These are phyloP conservation scores for Percina caprodes DNA, from an alignment of 2,113 vertebrate species.

Conservation along the genomic window DNA sequence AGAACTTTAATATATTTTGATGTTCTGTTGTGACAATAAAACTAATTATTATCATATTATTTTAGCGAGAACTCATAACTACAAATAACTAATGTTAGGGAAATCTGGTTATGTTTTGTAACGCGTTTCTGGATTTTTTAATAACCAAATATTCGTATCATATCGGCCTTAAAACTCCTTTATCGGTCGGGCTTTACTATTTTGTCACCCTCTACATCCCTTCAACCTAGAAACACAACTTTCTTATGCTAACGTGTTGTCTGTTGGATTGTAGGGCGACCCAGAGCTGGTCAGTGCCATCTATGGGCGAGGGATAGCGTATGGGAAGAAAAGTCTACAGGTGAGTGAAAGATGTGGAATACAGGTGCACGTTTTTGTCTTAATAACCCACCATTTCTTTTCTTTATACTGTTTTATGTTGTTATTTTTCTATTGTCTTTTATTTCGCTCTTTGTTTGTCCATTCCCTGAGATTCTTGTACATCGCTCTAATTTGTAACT, in stretches of 20 bases:
- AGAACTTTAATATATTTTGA: no score
- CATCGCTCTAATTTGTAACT: background rate
- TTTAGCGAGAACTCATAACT: no score
- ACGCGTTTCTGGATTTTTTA: no score
- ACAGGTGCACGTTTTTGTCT: background rate
- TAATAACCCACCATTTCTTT: background rate
- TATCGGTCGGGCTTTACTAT: no score
- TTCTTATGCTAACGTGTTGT: slow-evolving; percentile 6
- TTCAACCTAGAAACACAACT: background rate
- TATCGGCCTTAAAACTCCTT: no score
- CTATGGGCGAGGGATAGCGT: slow-evolving; percentile 96
- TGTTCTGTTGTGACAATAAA: no score
- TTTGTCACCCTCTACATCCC: background rate
- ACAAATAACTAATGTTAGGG: no score
- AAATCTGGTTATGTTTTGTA: no score
- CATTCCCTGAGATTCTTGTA: background rate
- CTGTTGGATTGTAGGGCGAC: slow-evolving; percentile 87
- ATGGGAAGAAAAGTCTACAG: slow-evolving; percentile 96
- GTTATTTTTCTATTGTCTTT: background rate
- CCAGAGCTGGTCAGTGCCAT: slow-evolving; percentile 97
- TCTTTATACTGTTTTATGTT: background rate
- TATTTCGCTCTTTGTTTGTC: background rate
- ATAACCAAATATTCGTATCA: no score
- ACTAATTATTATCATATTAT: no score
- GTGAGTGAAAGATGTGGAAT: slow-evolving; percentile 79